Percentiles rank a stretch among this genome's conserved stretches.
phyloP scores from a whole-genome alignment of 2,888 invertebrate species.

The Aplocera efformata region DNA sequence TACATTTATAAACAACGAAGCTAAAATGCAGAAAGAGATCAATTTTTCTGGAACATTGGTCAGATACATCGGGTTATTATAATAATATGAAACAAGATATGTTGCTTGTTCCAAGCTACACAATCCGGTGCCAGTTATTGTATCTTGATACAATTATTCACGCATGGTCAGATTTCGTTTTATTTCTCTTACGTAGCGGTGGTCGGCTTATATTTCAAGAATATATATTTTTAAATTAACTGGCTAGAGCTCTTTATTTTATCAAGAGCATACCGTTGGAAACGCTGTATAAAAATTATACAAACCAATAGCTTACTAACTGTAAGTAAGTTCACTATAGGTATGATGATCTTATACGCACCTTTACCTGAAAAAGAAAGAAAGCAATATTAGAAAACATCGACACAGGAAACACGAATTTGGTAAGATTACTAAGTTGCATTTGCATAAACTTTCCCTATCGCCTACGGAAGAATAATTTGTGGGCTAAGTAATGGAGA shows the following conservation, averaged over 20 bases:
- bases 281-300: too few species aligned
- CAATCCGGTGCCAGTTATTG: conserved; percentile 21
- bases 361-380: conserved; percentile 69
- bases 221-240: too few species aligned
- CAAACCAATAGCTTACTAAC: too few species aligned
- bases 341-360: conserved; percentile 42
- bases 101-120: conserved; percentile 9
- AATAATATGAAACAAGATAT: conserved; percentile 27
- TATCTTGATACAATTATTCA: conserved; percentile 33
- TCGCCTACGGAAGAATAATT: conserved; percentile 47
- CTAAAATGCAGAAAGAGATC: conserved; percentile 15
- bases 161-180: conserved; percentile 26
- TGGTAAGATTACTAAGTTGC: conserved; percentile 19
- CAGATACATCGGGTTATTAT: conserved; percentile 8
- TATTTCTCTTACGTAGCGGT: conserved; percentile 23
- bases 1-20: conserved; percentile 22
- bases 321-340: not conserved
- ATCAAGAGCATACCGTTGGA: too few species aligned
- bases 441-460: conserved; percentile 56
- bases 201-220: conserved; percentile 5
- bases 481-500: conserved; percentile 52
- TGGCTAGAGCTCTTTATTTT: too few species aligned
- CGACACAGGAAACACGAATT: conserved; percentile 7
- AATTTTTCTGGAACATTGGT: conserved; percentile 13
- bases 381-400: conserved; percentile 29